A percentile compares a stretch with the other conserved stretches of the same genome.
Evolutionary conservation across 2,797 vertebrate species (phyloP).

Genomic region (Xerus rutilus): DNA sequence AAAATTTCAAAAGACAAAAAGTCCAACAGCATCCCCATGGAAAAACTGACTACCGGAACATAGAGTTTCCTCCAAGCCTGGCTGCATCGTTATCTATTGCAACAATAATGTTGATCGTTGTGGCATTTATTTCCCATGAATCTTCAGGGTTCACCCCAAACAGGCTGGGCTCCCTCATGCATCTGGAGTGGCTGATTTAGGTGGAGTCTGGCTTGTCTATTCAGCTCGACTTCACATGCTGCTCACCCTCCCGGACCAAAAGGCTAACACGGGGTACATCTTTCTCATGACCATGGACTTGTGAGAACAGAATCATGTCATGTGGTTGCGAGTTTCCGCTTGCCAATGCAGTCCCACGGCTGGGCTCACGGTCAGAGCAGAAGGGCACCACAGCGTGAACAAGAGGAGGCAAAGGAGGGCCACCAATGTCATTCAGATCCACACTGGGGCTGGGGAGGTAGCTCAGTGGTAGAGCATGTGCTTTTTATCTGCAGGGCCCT

Average conservation of each 20-base stretch:
- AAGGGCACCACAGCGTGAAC: background rate
- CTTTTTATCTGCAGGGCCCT: too few species aligned
- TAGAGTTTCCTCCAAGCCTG: background rate
- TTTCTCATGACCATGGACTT: background rate
- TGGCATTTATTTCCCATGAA: background rate
- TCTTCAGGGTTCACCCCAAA: background rate
- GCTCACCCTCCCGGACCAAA: background rate
- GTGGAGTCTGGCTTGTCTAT: background rate
- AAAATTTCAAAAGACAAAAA: conserved; percentile 18
- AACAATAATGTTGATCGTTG: background rate
- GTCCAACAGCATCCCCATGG: background rate
- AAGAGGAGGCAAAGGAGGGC: background rate
- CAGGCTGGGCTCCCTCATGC: background rate
- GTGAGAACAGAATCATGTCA: background rate
- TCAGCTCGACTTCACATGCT: too few species aligned
- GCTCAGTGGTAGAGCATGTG: too few species aligned
- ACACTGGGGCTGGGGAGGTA: background rate
- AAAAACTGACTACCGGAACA: background rate
- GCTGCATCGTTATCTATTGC: background rate
- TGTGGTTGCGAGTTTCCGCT: background rate
- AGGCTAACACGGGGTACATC: background rate
- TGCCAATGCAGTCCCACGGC: background rate
- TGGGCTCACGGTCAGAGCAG: fast-evolving
- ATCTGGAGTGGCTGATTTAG: background rate
- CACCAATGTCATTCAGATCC: too few species aligned